Conservation (phyloP, 2,888 invertebrate species). For the Ctena decussata region DNA sequence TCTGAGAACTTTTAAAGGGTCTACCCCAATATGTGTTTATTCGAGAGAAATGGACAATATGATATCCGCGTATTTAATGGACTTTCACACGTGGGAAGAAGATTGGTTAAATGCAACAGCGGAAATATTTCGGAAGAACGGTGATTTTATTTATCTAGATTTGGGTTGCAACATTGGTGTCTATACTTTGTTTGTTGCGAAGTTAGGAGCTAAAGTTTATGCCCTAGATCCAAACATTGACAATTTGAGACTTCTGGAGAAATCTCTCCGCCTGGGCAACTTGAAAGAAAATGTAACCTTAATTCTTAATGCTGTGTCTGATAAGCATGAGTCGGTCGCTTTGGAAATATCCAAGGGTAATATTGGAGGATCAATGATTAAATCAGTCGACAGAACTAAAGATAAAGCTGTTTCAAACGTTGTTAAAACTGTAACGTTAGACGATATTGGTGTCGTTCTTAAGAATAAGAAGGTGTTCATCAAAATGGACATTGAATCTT, state of each 20-base stretch:
- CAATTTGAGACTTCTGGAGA: constrained; percentile 61
- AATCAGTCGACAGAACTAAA: not conserved
- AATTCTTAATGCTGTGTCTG: constrained; percentile 73
- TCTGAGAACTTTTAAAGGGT: constrained; percentile 60
- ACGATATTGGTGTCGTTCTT: constrained; percentile 69
- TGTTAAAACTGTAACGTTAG: constrained; percentile 69
- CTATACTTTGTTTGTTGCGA: constrained; percentile 68
- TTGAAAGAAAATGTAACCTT: constrained; percentile 63
- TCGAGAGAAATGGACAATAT: constrained; percentile 61
- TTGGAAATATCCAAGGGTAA: constrained; percentile 66
- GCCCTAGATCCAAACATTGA: constrained; percentile 65
- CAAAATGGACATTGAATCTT: constrained; percentile 81
- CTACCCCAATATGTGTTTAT: constrained; percentile 68
- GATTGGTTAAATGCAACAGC: constrained; percentile 67
- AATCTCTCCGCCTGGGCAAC: constrained; percentile 53
- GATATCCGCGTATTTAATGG: constrained; percentile 68
- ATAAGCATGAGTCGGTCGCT: constrained; percentile 55
- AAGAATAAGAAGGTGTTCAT: constrained; percentile 67
- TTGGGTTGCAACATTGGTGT: constrained; percentile 75
- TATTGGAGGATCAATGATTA: constrained; percentile 69
- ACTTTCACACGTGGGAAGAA: constrained; percentile 73
- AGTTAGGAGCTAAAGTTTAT: constrained; percentile 65
- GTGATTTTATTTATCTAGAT: constrained; percentile 64
- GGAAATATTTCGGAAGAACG: constrained; percentile 42
- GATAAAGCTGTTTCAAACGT: not conserved